These are phyloP conservation scores for Drosophila atroscutellata DNA, from an alignment of 2,888 invertebrate species.

Conservation along the genomic window DNA sequence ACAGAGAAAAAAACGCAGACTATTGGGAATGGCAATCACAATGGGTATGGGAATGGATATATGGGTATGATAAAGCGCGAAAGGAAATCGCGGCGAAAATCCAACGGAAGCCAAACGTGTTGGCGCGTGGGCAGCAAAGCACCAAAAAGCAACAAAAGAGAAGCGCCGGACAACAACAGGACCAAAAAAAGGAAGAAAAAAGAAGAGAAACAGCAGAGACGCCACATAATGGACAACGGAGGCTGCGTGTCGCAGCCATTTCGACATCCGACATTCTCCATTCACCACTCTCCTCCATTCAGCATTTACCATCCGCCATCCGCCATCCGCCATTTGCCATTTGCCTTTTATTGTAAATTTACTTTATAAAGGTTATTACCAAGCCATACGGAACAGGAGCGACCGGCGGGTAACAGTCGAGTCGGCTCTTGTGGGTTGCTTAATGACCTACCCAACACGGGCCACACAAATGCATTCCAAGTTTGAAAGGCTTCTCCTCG, in stretches of 20 bases:
- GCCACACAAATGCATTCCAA: not conserved
- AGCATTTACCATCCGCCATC: slow-evolving; percentile 21
- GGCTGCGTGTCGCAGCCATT: slow-evolving; percentile 33
- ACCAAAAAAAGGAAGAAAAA: slow-evolving; percentile 32
- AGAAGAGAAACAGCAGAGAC: slow-evolving; percentile 4
- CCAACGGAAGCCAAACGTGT: slow-evolving; percentile 74
- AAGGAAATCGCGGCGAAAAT: slow-evolving; percentile 80
- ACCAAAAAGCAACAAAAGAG: slow-evolving; percentile 42
- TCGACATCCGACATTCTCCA: slow-evolving; percentile 29
- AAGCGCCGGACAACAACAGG: slow-evolving; percentile 23
- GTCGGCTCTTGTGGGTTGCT: slow-evolving; percentile 15
- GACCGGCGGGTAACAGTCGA: slow-evolving; percentile 26
- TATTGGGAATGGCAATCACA: slow-evolving; percentile 24
- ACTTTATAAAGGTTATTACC: slow-evolving; percentile 79
- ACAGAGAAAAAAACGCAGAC: slow-evolving; percentile 27
- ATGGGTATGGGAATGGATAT: slow-evolving; percentile 2
- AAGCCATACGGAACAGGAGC: slow-evolving; percentile 14
- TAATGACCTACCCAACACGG: slow-evolving; percentile 37
- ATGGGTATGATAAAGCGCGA: slow-evolving; percentile 35
- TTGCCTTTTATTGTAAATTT: slow-evolving; percentile 78
- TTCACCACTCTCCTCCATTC: slow-evolving; percentile 3
- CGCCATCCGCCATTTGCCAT: slow-evolving; percentile 46
- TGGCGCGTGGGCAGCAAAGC: slow-evolving; percentile 60
- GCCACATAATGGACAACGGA: slow-evolving; percentile 34
- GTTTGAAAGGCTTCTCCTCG: not conserved